Evolutionary conservation across 2,797 vertebrate species (phyloP), one percentile per base, ranked within the genome.

Genomic region (Mycteria americana): DNA sequence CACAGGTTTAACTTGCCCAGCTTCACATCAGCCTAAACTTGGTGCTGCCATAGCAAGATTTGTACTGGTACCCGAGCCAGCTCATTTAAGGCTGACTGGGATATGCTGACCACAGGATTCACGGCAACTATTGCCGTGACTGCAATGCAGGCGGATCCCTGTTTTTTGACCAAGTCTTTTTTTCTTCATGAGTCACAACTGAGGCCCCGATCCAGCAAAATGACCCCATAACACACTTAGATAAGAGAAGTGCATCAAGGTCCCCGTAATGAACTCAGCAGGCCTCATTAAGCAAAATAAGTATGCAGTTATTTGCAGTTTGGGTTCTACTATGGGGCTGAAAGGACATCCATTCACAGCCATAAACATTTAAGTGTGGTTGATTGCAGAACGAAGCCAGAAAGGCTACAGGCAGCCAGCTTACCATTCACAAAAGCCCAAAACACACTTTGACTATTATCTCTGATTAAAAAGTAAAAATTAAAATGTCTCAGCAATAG

Each of bases 391-490:
- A 57, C 1, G 1, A 86, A 79, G 92, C 48, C 65, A 70, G 39
- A 74, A 92, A 79, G 74, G 39, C 78, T 46, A 35, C 3, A 68
- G 45, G 43, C 65, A 85, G 88, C 18, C 86, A 85, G 45, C 37
- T 78, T 75, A 82, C 53, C 3, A 9, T 81, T 76, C 62, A 86
- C 70, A 94, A 82, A 94, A 89, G 27, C 35, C 59, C 54, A 64
- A 87, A 92, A n/a, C 45, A 83, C 25, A 72, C 48, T 92, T 69
- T n/a, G 82, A 79, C 35, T 74, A 54, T 86, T 79, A 92, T 22
- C 78, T 92, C 59, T 95, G 91, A 90, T 83, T 79, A 94, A 79
- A 91, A 93, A 81, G 41, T 59, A 56, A 67, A 94, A 95, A 93
- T 27, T 88, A 91, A 94, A 96, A 96, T 74, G 60, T 46, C 73